These are phyloP conservation scores for Anomalospiza imberbis DNA, from an alignment of 2,797 vertebrate genomes.

Conservation along the genomic window DNA sequence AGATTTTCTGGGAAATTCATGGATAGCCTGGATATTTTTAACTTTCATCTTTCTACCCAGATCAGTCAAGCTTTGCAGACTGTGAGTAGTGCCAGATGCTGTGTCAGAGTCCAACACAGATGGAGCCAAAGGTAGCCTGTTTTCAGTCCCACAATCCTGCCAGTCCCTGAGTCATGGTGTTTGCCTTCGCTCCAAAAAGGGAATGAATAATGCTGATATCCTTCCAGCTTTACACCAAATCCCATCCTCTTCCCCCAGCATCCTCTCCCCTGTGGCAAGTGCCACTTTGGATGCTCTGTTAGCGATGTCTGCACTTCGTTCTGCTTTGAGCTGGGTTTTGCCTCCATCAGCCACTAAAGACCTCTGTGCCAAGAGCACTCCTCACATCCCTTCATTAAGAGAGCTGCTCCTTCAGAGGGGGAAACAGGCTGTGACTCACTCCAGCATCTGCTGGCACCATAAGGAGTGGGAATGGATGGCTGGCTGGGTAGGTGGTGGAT, in stretches of 20 bases:
- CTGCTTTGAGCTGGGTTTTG: background rate
- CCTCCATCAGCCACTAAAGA: background rate
- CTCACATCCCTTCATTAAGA: background rate
- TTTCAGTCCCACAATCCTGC: background rate
- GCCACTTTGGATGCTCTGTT: background rate
- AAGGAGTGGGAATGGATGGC: background rate
- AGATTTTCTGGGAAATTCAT: background rate
- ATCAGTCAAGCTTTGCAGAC: background rate
- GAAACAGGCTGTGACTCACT: constrained; percentile 9
- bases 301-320: background rate
- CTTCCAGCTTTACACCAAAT: background rate
- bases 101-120: background rate
- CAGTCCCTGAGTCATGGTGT: background rate
- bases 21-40: background rate
- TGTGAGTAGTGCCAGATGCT: background rate
- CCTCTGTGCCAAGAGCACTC: background rate
- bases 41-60: background rate
- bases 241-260: background rate
- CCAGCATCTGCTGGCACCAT: constrained; percentile 7
- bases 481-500: background rate
- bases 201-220: background rate
- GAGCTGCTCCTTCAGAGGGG: background rate
- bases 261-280: background rate
- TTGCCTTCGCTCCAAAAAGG: background rate
- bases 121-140: background rate